Evolutionary conservation across 2,888 invertebrate genomes (phyloP), one percentile per base, ranked within the genome.

Genomic region (Bimastos eiseni): DNA sequence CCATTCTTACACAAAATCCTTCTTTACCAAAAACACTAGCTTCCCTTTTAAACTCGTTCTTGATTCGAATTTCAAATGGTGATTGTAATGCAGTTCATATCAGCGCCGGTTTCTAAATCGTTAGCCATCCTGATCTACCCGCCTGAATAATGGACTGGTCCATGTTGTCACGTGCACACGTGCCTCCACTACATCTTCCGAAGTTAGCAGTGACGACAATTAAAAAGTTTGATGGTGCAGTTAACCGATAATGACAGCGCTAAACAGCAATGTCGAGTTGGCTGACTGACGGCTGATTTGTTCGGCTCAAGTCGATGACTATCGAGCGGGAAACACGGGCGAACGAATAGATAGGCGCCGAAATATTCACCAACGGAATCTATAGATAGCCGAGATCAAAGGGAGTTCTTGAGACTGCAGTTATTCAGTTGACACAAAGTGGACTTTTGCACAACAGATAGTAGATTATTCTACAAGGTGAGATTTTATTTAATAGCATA

Each of bases 161-260:
- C 70, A 70, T 30, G 6, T n/a, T 6, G 70, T 70, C 70, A 70
- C 70, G 70, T 70, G 70, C 70, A 6, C 70, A 8, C 70, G 70
- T n/a, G 70, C 70, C 70, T 1, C 70, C n/a, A 70, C 70, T 70
- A 70, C 70, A 70, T 70, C 70, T n/a, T 49, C n/a, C n/a, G 70
- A 70, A 70, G 70, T 70, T 70, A n/a, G 70, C 70, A 11, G 70
- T 70, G 70, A 70, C n/a, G 70, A 70, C 70, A 70, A 70, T 70
- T n/a, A 70, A 70, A 70, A n/a, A 30, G 70, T 70, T 70, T 70
- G 70, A 70, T 70, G 70, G 70, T n/a, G 4, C 70, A n/a, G 70
- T 70, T 70, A 70, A 70, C 30, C 70, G 70, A 70, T 70, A 70
- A 70, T 70, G 70, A 70, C 70, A 70, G 70, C 70, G 70, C 70